Evolutionary conservation across 1,140 invertebrate genomes (phyloP), one percentile per base, ranked within the genome.

Genomic region (Drosophila ananassae): DNA sequence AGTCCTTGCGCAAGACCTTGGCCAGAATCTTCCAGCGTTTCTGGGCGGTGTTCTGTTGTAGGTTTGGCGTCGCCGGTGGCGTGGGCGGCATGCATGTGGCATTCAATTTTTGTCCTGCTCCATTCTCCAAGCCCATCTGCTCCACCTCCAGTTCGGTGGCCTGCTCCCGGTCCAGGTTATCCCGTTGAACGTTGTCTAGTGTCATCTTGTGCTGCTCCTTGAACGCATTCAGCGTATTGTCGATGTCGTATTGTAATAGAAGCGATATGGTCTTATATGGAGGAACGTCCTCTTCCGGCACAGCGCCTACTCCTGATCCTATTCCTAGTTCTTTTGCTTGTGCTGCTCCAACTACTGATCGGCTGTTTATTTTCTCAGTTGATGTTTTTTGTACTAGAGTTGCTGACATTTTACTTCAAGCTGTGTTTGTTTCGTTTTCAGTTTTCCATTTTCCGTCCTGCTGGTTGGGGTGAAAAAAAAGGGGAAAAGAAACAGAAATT

Each of bases 21-120:
- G 95, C 95, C 57, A 96, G 92, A 12, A 96, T 93, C 25, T 93
- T 93, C 95, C 95, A 96, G 78, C 95, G 93, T 72, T 94, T 93
- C 55, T 95, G 93, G 3, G 95, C 95, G 8, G 84, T 90, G 67
- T 91, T 85, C 50, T 87, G 44, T 21, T 47, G 52, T 41, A 82
- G 66, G 56, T 90, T 82, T 58, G 85, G 79, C 61, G 81, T 83
- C 67, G 84, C 81, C 30, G 89, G 90, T 5, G 90, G 90, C 10
- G 90, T 91, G 46, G 90, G 90, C 21, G 90, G 90, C 77, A 91
- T 81, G n/a, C 79, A 80, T 2, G 41, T 10, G 37, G 37, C 48
- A 22, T 17, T 48, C 22, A 48, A n/a, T 7, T 21, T 44, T 4
- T n/a, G 51, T 13, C 51, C 30, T 50, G 8, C 55, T 10, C 47